These are phyloP conservation scores for Drosophila hamatofila DNA, from an alignment of 2,888 invertebrate species.

Conservation along the genomic window DNA sequence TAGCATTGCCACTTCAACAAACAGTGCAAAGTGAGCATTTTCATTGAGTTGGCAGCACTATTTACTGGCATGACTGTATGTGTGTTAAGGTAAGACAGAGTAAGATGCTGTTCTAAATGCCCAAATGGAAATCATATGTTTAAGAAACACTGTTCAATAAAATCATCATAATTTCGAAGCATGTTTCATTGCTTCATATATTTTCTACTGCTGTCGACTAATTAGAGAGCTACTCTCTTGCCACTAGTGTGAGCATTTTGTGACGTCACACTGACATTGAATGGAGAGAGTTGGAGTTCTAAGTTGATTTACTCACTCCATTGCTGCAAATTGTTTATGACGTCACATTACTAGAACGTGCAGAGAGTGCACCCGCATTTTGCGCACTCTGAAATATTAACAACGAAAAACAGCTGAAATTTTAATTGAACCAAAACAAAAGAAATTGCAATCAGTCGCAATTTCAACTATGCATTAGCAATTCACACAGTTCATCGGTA, in stretches of 20 bases:
- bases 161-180: not conserved
- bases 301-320: too few species aligned
- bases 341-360: conserved; percentile 14
- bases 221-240: not conserved
- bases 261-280: not conserved
- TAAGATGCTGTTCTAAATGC: too few species aligned
- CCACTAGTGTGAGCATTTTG: not conserved
- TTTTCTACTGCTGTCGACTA: not conserved
- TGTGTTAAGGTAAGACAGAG: not conserved
- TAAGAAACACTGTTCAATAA: not conserved
- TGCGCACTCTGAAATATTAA: not conserved
- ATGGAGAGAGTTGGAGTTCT: not conserved
- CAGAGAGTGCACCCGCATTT: conserved; percentile 20
- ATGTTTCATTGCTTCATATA: not conserved
- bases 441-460: conserved; percentile 44
- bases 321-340: conserved; percentile 9
- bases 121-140: not conserved
- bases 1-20: not conserved
- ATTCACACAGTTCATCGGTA: not conserved
- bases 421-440: conserved; percentile 50
- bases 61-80: not conserved
- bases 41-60: conserved; percentile 12
- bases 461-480: conserved; percentile 17
- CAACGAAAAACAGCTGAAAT: conserved; percentile 48
- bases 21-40: not conserved